Percentiles rank a stretch among this genome's conserved stretches.
These are phyloP conservation scores for Plagodis dolabraria DNA, from an alignment of 2,888 invertebrate genomes.

Conservation along the genomic window DNA sequence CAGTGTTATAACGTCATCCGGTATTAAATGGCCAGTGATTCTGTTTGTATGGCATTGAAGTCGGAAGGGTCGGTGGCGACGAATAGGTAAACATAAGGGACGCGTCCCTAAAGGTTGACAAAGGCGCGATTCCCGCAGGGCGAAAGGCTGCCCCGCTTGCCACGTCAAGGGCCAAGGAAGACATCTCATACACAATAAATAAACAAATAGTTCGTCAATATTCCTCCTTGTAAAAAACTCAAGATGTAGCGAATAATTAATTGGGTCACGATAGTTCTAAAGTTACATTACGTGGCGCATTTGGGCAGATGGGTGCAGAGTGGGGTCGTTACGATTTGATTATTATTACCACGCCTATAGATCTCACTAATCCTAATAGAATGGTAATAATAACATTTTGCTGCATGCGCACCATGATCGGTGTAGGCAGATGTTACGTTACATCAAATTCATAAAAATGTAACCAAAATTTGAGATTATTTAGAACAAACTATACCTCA, in stretches of 20 bases:
- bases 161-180: slow-evolving; percentile 50
- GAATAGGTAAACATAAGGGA: slow-evolving; percentile 61
- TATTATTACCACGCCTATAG: slow-evolving; percentile 60
- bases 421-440: slow-evolving; percentile 15
- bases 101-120: slow-evolving; percentile 57
- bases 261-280: slow-evolving; percentile 39
- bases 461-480: neutral
- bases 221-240: slow-evolving; percentile 8
- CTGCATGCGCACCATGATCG: slow-evolving; percentile 2
- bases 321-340: slow-evolving; percentile 64
- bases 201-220: slow-evolving; percentile 10
- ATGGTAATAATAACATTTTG: slow-evolving; percentile 19
- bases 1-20: slow-evolving; percentile 35
- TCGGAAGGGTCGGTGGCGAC: slow-evolving; percentile 56
- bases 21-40: slow-evolving; percentile 41
- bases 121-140: slow-evolving; percentile 60
- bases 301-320: slow-evolving; percentile 55
- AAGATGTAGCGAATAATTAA: slow-evolving; percentile 11
- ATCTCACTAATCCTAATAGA: slow-evolving; percentile 23
- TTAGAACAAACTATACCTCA: too few relatives aligned
- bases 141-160: slow-evolving; percentile 30
- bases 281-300: slow-evolving; percentile 52
- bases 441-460: slow-evolving; percentile 12
- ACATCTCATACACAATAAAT: slow-evolving; percentile 15
- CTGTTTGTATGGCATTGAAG: slow-evolving; percentile 49